Percentiles rank a stretch among this genome's conserved stretches.
These are phyloP conservation scores for Anoncus sp. DNA, from an alignment of 2,888 invertebrate genomes.

Conservation along the genomic window DNA sequence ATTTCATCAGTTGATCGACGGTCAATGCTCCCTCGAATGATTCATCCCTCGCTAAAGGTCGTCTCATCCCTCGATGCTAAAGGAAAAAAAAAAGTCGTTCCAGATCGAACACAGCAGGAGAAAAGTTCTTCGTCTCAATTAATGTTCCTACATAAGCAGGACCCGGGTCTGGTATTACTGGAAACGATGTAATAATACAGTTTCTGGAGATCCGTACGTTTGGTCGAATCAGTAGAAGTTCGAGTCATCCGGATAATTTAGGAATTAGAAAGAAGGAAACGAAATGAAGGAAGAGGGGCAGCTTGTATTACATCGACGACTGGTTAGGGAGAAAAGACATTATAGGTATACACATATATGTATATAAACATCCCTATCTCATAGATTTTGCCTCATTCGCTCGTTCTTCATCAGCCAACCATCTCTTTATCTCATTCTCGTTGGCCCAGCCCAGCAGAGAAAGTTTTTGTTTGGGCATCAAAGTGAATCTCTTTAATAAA, in stretches of 20 bases:
- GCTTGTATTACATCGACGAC: conserved; percentile 8
- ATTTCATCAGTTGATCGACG: conserved; percentile 32
- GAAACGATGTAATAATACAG: conserved; percentile 28
- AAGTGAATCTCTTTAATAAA: conserved; percentile 55
- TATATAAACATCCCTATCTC: conserved; percentile 2
- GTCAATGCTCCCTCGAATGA: conserved; percentile 17
- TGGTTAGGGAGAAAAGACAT: conserved; percentile 33
- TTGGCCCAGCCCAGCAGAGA: conserved; percentile 42
- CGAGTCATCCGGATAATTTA: conserved; percentile 46
- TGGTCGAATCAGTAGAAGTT: conserved; percentile 37
- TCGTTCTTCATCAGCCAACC: conserved; percentile 33
- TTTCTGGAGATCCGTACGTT: conserved; percentile 29
- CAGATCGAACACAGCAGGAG: conserved; percentile 17
- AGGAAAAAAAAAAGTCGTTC: conserved; percentile 17
- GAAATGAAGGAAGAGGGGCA: conserved; percentile 17
- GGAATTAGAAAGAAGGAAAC: conserved; percentile 45
- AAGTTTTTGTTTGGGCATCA: conserved; percentile 37
- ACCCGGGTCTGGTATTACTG: no score
- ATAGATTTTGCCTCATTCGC: conserved; percentile 30
- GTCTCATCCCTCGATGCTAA: not conserved
- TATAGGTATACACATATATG: conserved; percentile 1
- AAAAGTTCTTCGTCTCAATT: conserved; percentile 52
- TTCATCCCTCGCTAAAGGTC: conserved; percentile 13
- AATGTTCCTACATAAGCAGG: conserved; percentile 25
- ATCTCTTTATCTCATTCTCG: conserved; percentile 49